Conservation (phyloP, 64 coral and sea anemone genomes). For the Acropora tenuis region DNA sequence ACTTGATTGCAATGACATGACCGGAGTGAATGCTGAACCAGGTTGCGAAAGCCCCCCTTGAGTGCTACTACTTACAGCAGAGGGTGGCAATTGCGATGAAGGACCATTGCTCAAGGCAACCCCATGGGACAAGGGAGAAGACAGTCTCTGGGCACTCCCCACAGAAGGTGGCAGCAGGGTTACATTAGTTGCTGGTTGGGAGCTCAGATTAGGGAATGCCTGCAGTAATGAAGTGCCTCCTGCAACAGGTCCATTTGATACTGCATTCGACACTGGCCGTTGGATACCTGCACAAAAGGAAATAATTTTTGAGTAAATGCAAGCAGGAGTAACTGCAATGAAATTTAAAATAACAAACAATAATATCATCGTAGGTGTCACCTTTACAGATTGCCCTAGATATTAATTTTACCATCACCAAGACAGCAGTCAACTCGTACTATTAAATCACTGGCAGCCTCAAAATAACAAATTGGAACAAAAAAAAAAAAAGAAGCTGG, state of each 20-base stretch:
- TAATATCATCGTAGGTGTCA: no score
- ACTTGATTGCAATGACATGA: slow-evolving; percentile 1
- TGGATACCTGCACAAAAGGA: not conserved
- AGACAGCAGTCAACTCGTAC: no score
- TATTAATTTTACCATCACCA: no score
- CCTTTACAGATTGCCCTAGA: no score
- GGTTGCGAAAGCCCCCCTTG: not conserved
- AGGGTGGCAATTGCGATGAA: not conserved
- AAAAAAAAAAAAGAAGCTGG: no score
- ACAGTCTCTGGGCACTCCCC: not conserved
- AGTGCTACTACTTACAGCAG: not conserved
- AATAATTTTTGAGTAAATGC: not conserved
- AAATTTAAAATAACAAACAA: no score
- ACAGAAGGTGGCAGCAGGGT: not conserved
- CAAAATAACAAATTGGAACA: no score
- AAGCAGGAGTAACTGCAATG: not conserved
- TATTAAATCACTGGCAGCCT: no score
- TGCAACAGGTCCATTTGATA: slow-evolving; percentile 32
- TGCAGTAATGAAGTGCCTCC: not conserved
- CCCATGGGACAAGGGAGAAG: slow-evolving; percentile 1
- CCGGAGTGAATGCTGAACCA: slow-evolving; percentile 59
- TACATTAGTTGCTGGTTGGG: not conserved
- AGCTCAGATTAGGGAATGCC: not conserved
- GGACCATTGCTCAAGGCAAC: not conserved
- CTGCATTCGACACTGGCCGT: not conserved